Conservation (phyloP, 2,113 vertebrate genomes). For the human (Homo sapiens) region DNA sequence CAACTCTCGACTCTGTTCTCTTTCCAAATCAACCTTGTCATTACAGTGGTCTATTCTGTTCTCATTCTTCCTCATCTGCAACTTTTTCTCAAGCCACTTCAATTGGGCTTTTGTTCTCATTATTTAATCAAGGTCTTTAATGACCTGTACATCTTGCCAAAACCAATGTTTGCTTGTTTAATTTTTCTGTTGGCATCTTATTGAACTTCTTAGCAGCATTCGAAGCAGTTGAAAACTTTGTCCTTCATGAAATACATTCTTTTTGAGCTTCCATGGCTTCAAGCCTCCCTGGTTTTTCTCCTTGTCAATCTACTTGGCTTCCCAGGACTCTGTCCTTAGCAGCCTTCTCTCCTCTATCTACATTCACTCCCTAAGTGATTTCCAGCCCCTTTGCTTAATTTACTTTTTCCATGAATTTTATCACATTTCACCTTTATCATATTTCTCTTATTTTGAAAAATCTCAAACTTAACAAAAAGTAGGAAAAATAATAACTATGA, state of each 20-base stretch:
- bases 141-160: conserved; percentile 11
- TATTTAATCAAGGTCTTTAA: not conserved
- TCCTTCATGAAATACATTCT: not conserved
- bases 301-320: not conserved
- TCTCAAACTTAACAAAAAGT: not conserved
- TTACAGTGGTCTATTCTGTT: not conserved
- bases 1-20: not conserved
- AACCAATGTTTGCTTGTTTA: not conserved
- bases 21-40: not conserved
- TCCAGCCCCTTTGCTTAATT: not conserved
- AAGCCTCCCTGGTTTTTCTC: not conserved
- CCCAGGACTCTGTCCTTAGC: not conserved
- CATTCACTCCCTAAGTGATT: not conserved
- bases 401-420: not conserved
- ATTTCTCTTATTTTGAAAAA: not conserved
- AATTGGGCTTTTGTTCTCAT: not conserved
- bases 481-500: not conserved
- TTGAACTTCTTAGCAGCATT: not conserved
- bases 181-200: not conserved
- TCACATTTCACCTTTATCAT: not conserved
- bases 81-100: not conserved
- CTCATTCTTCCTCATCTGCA: not conserved
- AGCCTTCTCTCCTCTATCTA: not conserved
- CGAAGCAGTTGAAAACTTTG: not conserved
- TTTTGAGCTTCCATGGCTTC: not conserved